Evolutionary conservation across 2,888 invertebrate species (phyloP), one percentile per base, ranked within the genome.

Genomic region (Cinara cedri): DNA sequence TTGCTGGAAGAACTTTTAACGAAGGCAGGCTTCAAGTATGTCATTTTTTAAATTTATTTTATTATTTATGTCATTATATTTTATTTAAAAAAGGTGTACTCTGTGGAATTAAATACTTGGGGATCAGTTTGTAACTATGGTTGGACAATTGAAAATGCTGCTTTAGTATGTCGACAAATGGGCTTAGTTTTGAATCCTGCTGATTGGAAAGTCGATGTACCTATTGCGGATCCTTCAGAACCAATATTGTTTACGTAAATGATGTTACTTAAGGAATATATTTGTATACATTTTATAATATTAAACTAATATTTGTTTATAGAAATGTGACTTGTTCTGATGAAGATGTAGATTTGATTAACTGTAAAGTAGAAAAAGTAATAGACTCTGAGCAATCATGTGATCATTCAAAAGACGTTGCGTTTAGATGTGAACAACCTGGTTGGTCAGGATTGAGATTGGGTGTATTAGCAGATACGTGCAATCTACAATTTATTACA

Each of bases 61-160:
- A 46, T 70, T 51, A 57, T 60, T 14, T 51, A 42, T 42, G 19
- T n/a, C 6, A 34, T 51, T 51, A 49, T 13, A 65, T n/a, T 42
- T 76, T 66, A n/a, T 65, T 34, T 34, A 26, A 82, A 87, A 24
- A 87, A 91, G 87, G 90, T 98, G 0, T 90, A 91, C 84, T 88
- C 97, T 11, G 90, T 93, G 81, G 92, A 92, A 0, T 60, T 78
- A 62, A 49, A 14, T 11, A 91, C 91, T 85, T 98, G 98, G 98
- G 98, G 98, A 51, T 98, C 98, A 0, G 95, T 99, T 0, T 99
- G 99, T 85, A 95, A 95, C 86, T 95, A 98, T 85, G 94, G 93
- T 65, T 99, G 98, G 97, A 96, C 92, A 63, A 91, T 95, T 24
- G 88, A 91, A 62, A 93, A 96, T 84, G 97, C 99, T 0, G 95